Evolutionary conservation across 2,888 invertebrate species (phyloP).

Genomic region (Tipula helvola): DNA sequence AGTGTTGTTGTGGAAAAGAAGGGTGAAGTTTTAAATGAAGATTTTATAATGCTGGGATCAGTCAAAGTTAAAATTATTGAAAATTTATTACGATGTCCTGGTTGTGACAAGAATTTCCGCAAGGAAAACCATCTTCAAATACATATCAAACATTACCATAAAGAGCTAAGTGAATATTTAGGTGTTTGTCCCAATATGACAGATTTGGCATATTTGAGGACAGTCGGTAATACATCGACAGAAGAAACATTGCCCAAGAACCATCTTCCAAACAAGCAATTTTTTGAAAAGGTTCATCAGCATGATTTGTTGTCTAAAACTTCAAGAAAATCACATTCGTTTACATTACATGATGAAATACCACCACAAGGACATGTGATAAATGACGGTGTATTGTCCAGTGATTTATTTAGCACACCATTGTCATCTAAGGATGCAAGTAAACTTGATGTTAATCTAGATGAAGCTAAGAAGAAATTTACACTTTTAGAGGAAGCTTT

Average conservation of each 20-base stretch:
- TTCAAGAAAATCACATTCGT: slow-evolving; percentile 20
- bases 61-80: slow-evolving; percentile 56
- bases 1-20: not conserved
- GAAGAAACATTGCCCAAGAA: slow-evolving; percentile 30
- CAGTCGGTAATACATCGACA: slow-evolving; percentile 47
- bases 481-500: not conserved
- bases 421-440: not conserved
- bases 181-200: slow-evolving; percentile 76
- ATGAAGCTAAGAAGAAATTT: not conserved
- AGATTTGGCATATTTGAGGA: slow-evolving; percentile 71
- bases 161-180: slow-evolving; percentile 55
- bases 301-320: slow-evolving; percentile 29
- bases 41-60: slow-evolving; percentile 41
- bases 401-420: not conserved
- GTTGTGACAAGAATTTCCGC: slow-evolving; percentile 79
- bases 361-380: not conserved
- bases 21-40: slow-evolving; percentile 12
- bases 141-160: slow-evolving; percentile 92
- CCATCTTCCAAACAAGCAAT: slow-evolving; percentile 34
- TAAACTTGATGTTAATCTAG: not conserved
- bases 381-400: not conserved
- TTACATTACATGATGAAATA: not conserved
- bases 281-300: slow-evolving; percentile 36
- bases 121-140: slow-evolving; percentile 83
- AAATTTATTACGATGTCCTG: slow-evolving; percentile 57